Base-by-base conservation (phyloP, 1,140 invertebrate species). In the Coelopa frigida region DNA sequence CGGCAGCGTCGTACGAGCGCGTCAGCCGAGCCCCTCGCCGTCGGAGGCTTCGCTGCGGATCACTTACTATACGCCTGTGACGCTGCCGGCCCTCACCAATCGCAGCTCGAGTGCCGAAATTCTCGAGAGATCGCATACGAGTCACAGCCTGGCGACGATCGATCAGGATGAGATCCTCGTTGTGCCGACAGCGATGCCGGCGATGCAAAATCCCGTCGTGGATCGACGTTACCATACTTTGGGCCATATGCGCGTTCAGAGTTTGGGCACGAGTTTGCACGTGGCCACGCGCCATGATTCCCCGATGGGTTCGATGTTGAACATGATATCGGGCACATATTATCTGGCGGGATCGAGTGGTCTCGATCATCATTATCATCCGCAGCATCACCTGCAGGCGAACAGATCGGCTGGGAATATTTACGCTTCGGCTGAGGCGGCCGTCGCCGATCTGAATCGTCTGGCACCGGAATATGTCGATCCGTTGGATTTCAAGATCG, bases 401-500 rank as follows among this genome's bases (percentile, higher is more conserved):
- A 65, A 66, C 42, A 53, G 57, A 43, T 67, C 63, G 0, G 60
- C 57, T 3, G 60, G 63, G 1, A 63, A 66, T 21, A 60, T 67
- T 27, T 66, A 66, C 31, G 62, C 59, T 23, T 62, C 62, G 0
- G 59, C 62, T 1, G 62, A 65, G 33, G 58, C 59, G 3, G 59
- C 62, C 0, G 58, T 66, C 21, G 57, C 51, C 42, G 60, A 66
- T 52, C 44, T 63, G 22, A 67, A 66, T 41, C 53, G 58, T 17
- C 54, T 67, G 51, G 63, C 60, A 5, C 58, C 61, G 8, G 65
- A 69, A 35, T 69, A 68, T 37, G 56, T 61, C 50, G 67, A 70
- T 55, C 67, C 67, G 6, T 40, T 70, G 58, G 76, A 78, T 55
- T 74, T 76, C n/a, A 79, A 79, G 64, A 71, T 79, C 27, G 77